Evolutionary conservation across 1,140 invertebrate species (phyloP), one percentile per base, ranked within the genome.

Genomic region (Drosophila erecta): DNA sequence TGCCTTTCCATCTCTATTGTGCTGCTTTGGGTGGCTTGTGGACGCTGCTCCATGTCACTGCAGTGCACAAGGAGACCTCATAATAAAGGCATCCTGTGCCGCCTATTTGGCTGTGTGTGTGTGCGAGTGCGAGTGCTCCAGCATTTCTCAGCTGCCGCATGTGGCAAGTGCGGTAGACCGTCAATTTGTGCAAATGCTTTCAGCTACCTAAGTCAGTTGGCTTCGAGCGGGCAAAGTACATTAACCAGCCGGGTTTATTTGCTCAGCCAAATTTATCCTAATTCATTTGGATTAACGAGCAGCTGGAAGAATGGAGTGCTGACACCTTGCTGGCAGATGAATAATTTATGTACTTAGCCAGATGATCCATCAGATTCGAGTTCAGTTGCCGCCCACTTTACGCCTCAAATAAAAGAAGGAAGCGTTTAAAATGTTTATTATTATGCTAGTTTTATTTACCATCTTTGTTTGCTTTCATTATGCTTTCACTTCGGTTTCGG

Each of bases 121-220:
- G 24, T 61, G 50, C 0, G 24, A 0, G 24, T 5, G 24, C 0
- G 24, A 4, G 24, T 51, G 35, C 54, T 51, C 47, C 54, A 47
- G 57, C 49, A 81, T 83, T 55, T 58, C 79, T 69, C 67, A 77
- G 81, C 60, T 84, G 78, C 84, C 76, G 84, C 83, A 84, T 87
- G 84, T 89, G 84, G 84, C 84, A 66, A 79, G 54, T 89, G 84
- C 79, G 84, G 84, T 84, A 59, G 74, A 65, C 84, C 84, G 72
- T 79, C 84, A 87, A 87, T 87, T 87, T 89, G 79, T 80, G 84
- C 79, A 89, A 83, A 83, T 83, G 80, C 61, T 79, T 77, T 83
- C 57, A 83, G 74, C 61, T 78, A 65, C 59, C 74, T 53, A 87
- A 62, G 67, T 59, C 66, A 64, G 50, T 64, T 61, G 20, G 54